Percentiles rank a stretch among this genome's conserved stretches.
Conservation (phyloP, 2,888 invertebrate species). For the Syrista parreyssii region DNA sequence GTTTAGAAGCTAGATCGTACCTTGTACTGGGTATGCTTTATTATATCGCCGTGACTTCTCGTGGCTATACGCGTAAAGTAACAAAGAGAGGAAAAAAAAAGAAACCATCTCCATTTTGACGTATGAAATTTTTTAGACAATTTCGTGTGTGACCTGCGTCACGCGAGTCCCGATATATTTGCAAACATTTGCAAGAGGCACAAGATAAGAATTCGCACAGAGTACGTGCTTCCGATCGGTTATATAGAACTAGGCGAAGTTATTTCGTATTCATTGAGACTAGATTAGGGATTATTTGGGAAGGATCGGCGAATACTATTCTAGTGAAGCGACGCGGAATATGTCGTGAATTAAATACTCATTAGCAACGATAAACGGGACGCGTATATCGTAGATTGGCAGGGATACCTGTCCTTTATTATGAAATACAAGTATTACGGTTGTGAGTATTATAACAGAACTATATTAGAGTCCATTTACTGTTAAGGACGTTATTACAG, state of each 20-base stretch:
- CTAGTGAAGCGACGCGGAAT: background rate
- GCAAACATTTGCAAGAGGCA: background rate
- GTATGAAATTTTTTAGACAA: background rate
- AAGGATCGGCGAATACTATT: background rate
- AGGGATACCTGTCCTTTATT: constrained; percentile 41
- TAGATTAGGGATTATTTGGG: background rate
- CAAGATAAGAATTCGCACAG: background rate
- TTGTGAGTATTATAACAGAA: constrained; percentile 53
- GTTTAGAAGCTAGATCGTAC: constrained; percentile 30
- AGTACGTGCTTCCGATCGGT: background rate
- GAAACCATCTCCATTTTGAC: background rate
- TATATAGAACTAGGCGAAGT: background rate
- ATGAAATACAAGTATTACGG: constrained; percentile 58
- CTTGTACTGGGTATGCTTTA: background rate
- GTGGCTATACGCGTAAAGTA: background rate
- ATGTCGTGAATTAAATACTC: background rate
- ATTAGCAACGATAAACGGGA: constrained; percentile 2
- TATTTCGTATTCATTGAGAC: background rate
- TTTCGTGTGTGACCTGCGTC: background rate
- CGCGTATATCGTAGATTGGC: constrained; percentile 1
- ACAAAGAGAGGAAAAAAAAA: background rate
- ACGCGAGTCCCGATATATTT: too few relatives aligned
- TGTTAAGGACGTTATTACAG: constrained; percentile 1
- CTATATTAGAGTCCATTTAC: constrained; percentile 32
- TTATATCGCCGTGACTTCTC: background rate